phyloP scores from a whole-genome alignment of 2,113 vertebrate species.

The Cyprinodon brontotheroides region DNA sequence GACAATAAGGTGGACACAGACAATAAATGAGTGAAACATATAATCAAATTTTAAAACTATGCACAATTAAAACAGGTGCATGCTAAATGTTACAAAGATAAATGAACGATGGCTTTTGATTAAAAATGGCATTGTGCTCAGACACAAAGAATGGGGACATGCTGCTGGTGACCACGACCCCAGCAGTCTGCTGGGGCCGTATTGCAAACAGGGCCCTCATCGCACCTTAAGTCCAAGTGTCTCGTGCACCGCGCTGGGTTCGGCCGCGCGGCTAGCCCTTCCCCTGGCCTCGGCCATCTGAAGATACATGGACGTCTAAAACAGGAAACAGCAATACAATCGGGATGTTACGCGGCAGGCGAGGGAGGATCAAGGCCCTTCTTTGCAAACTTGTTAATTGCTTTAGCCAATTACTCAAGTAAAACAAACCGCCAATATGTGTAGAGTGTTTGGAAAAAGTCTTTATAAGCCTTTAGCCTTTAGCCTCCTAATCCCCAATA shows the following conservation, averaged over 20 bases:
- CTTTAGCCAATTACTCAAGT: conserved; percentile 7
- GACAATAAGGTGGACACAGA: conserved; percentile 31
- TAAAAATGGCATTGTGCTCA: conserved; percentile 31
- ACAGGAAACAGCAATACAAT: conserved; percentile 75
- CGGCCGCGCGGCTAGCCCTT: conserved; percentile 89
- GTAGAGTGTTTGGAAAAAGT: not conserved
- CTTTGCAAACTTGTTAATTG: conserved; percentile 1
- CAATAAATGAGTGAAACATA: conserved; percentile 10
- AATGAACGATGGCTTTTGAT: conserved; percentile 20
- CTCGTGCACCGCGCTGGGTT: conserved; percentile 84
- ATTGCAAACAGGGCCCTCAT: conserved; percentile 66
- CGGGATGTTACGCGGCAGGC: conserved; percentile 52
- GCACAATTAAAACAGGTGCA: conserved; percentile 27
- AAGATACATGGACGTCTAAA: conserved; percentile 82
- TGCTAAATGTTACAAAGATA: conserved; percentile 42
- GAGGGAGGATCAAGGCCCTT: conserved; percentile 13
- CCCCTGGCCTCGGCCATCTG: conserved; percentile 89
- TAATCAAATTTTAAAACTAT: conserved; percentile 2
- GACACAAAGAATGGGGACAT: conserved; percentile 58
- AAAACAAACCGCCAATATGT: not conserved
- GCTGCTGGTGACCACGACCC: conserved; percentile 53
- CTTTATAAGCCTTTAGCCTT: not conserved
- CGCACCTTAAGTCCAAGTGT: conserved; percentile 93
- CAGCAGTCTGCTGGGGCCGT: conserved; percentile 36
- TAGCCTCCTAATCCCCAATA: not conserved